phyloP scores from a whole-genome alignment of 2,888 invertebrate species.

The Coleophora flavipennella region DNA sequence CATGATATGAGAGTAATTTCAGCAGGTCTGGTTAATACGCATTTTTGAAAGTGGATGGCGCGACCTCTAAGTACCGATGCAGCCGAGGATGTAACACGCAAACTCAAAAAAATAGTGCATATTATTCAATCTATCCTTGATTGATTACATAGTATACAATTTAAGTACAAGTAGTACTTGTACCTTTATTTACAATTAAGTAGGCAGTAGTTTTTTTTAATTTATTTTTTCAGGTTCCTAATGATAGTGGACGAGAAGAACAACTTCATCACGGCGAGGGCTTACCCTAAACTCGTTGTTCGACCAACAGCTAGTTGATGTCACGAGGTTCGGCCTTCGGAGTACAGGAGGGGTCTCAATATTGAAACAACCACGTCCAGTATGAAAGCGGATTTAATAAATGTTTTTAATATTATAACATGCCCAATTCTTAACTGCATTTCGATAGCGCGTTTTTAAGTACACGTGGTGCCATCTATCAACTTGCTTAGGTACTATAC shows the following conservation, averaged over 20 bases:
- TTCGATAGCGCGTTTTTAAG: no score
- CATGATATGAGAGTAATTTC: neutral
- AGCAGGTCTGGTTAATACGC: neutral
- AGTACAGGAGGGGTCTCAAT: no score
- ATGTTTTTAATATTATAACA: no score
- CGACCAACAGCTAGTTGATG: no score
- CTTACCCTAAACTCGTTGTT: constrained; percentile 62
- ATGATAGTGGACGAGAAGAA: constrained; percentile 72
- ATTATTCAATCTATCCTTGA: neutral
- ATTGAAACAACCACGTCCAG: no score
- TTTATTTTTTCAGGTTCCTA: constrained; percentile 45
- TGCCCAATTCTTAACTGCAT: no score
- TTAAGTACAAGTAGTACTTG: neutral
- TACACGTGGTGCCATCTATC: no score
- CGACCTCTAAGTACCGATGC: neutral
- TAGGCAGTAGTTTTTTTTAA: neutral
- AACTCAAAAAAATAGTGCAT: neutral
- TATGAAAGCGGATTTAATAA: no score
- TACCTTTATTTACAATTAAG: neutral
- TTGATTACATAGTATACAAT: neutral
- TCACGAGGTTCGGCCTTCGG: no score
- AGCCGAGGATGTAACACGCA: no score
- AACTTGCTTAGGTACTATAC: no score
- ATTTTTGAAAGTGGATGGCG: no score
- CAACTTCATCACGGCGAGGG: constrained; percentile 73